Evolutionary conservation across 2,888 invertebrate genomes (phyloP).

Genomic region (Zootermopsis nevadensis): DNA sequence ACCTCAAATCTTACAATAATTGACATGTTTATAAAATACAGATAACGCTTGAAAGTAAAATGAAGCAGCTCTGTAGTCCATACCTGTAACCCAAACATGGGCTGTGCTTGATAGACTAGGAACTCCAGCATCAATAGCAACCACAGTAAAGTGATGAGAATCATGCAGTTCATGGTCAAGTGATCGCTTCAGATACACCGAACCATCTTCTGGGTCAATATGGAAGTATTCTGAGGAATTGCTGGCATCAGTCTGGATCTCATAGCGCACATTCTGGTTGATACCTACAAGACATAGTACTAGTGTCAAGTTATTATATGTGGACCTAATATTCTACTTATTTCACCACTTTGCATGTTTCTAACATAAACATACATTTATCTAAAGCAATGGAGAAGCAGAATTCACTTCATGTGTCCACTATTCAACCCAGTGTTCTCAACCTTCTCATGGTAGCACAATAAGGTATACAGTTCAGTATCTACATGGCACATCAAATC

Average conservation of each 20-base stretch:
- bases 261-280: conserved; percentile 76
- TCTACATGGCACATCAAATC: no score
- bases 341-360: no score
- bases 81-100: conserved; percentile 84
- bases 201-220: conserved; percentile 81
- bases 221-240: conserved; percentile 78
- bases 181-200: conserved; percentile 79
- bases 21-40: not conserved
- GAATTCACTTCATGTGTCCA: no score
- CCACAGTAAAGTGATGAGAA: conserved; percentile 81
- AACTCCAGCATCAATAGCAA: conserved; percentile 86
- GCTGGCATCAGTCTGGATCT: conserved; percentile 72
- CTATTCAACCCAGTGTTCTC: no score
- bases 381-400: no score
- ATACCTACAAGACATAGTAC: conserved; percentile 61
- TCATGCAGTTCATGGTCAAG: conserved; percentile 84
- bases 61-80: not conserved
- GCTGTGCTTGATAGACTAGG: conserved; percentile 84
- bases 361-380: no score
- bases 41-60: not conserved
- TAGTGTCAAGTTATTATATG: no score
- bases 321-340: no score
- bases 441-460: no score
- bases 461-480: no score
- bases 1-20: no score